These are phyloP conservation scores for Coccyzus lansbergi DNA, from an alignment of 2,797 vertebrate genomes.

Conservation along the genomic window DNA sequence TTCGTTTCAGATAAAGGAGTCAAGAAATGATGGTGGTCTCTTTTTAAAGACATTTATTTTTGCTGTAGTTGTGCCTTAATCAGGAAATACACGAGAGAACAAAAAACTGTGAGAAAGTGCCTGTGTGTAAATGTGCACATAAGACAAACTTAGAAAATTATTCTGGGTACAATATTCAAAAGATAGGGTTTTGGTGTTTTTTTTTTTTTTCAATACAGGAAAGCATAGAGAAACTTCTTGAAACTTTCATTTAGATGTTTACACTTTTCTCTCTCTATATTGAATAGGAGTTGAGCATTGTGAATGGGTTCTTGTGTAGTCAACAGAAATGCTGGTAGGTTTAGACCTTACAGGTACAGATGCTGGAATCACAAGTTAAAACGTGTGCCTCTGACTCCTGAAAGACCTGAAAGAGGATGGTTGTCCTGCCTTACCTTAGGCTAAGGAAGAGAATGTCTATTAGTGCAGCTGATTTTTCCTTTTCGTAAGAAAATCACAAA, in stretches of 20 bases:
- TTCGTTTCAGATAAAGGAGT: not conserved
- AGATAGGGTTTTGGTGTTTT: not conserved
- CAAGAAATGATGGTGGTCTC: not conserved
- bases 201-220: not conserved
- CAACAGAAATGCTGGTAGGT: rapidly evolving
- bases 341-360: not conserved
- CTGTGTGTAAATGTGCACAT: not conserved
- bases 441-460: not conserved
- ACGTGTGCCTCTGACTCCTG: not conserved
- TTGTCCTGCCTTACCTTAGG: not conserved
- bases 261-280: not conserved
- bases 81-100: not conserved
- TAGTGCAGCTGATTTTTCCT: not conserved
- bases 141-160: not conserved
- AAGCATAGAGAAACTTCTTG: not conserved
- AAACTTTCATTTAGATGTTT: not conserved
- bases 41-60: not conserved
- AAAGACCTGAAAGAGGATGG: not conserved
- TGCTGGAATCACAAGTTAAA: not conserved
- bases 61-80: not conserved
- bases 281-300: not conserved
- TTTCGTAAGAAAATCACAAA: not conserved
- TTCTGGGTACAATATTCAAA: not conserved
- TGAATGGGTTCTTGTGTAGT: not conserved
- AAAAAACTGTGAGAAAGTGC: not conserved